Conservation (phyloP, 1,140 invertebrate species). For the Proctacanthus coquilletti region DNA sequence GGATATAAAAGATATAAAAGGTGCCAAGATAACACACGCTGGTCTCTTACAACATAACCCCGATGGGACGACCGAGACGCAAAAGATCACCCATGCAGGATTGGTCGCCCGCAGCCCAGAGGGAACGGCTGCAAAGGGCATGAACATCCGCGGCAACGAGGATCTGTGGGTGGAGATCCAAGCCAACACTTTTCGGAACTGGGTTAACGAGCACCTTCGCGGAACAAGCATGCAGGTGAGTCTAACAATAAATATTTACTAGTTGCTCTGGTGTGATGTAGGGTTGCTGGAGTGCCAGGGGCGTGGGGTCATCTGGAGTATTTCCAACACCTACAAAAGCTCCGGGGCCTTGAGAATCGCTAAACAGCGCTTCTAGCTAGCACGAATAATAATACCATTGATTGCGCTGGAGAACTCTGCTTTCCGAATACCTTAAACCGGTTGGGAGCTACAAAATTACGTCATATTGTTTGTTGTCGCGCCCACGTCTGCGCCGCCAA, state of each 20-base stretch:
- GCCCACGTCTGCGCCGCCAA: too few species aligned
- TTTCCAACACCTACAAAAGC: too few species aligned
- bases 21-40: constrained; percentile 29
- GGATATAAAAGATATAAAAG: constrained; percentile 30
- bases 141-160: constrained; percentile 87
- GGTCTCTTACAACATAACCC: constrained; percentile 27
- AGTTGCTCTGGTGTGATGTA: neutral
- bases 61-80: constrained; percentile 28
- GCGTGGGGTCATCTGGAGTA: too few species aligned
- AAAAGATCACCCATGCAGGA: constrained; percentile 45
- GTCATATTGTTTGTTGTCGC: too few species aligned
- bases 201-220: constrained; percentile 90
- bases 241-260: constrained; percentile 6
- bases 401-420: too few species aligned
- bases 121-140: constrained; percentile 78
- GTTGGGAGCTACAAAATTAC: too few species aligned
- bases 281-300: too few species aligned
- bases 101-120: constrained; percentile 75
- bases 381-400: too few species aligned
- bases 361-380: too few species aligned
- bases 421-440: too few species aligned
- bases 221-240: constrained; percentile 44
- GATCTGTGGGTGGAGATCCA: constrained; percentile 94
- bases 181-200: constrained; percentile 92
- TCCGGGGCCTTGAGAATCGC: too few species aligned